Conservation (phyloP, 1,140 invertebrate genomes). For the Matsumurasca onukii region DNA sequence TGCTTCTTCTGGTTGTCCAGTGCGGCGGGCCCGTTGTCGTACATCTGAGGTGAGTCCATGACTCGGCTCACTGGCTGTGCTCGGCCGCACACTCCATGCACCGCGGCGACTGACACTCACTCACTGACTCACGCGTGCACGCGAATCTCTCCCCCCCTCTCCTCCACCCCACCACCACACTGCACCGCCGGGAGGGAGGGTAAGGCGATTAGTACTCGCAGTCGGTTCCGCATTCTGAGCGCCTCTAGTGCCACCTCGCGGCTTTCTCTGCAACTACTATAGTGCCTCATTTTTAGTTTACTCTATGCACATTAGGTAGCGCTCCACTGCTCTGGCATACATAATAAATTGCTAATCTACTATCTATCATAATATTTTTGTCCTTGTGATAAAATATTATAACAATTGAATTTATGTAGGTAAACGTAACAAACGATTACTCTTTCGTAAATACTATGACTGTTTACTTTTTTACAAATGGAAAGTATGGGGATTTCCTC, state of each 20-base stretch:
- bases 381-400: too few relatives aligned
- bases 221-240: background rate
- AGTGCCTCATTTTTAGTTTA: too few relatives aligned
- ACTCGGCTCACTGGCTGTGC: conserved; percentile 25
- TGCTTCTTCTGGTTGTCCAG: conserved; percentile 38
- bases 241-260: background rate
- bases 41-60: conserved; percentile 43
- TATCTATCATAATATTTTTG: too few relatives aligned
- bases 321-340: too few relatives aligned
- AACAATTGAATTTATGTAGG: too few relatives aligned
- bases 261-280: background rate
- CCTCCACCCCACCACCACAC: background rate
- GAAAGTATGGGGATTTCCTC: too few relatives aligned
- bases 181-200: background rate
- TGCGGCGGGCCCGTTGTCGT: conserved; percentile 38
- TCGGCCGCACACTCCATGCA: conserved; percentile 25
- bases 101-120: conserved; percentile 4
- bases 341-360: too few relatives aligned
- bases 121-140: conserved; percentile 4
- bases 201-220: background rate
- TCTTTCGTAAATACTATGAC: too few relatives aligned
- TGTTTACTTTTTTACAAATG: too few relatives aligned
- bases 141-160: background rate
- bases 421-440: too few relatives aligned
- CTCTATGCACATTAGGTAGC: too few relatives aligned